Conservation (phyloP, 2,797 vertebrate genomes). For the Esox lucius region DNA sequence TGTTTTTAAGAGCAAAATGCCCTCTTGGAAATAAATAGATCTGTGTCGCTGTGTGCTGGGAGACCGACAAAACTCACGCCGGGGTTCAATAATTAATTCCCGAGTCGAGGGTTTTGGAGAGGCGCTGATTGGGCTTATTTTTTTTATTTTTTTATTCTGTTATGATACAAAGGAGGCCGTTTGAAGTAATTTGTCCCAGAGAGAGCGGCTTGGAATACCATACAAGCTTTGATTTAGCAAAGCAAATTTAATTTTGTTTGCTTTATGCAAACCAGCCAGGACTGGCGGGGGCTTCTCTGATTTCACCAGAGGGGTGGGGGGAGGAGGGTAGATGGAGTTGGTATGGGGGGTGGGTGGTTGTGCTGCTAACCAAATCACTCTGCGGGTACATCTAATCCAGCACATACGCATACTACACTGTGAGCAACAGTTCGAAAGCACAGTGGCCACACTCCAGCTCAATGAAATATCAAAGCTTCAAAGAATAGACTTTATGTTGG, state of each 20-base stretch:
- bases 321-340: constrained; percentile 65
- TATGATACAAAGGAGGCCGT: constrained; percentile 99
- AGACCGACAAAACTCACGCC: constrained; percentile 88
- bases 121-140: constrained; percentile 96
- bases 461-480: constrained; percentile 75
- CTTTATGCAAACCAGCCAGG: constrained; percentile 99
- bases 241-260: constrained; percentile 99
- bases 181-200: constrained; percentile 99
- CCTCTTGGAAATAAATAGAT: constrained; percentile 82
- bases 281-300: constrained; percentile 82
- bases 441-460: constrained; percentile 61
- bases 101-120: constrained; percentile 95
- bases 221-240: constrained; percentile 99
- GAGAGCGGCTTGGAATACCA: constrained; percentile 96
- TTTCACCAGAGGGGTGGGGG: constrained; percentile 83
- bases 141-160: constrained; percentile 81
- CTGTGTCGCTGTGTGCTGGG: constrained; percentile 82
- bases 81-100: constrained; percentile 98
- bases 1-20: constrained; percentile 72
- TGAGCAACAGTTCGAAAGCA: constrained; percentile 69
- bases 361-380: constrained; percentile 80
- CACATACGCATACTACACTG: constrained; percentile 43
- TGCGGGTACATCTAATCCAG: constrained; percentile 82
- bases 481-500: constrained; percentile 59
- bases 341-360: constrained; percentile 56